Evolutionary conservation across 2,888 invertebrate genomes (phyloP).

Genomic region (Stenodera caucasica): DNA sequence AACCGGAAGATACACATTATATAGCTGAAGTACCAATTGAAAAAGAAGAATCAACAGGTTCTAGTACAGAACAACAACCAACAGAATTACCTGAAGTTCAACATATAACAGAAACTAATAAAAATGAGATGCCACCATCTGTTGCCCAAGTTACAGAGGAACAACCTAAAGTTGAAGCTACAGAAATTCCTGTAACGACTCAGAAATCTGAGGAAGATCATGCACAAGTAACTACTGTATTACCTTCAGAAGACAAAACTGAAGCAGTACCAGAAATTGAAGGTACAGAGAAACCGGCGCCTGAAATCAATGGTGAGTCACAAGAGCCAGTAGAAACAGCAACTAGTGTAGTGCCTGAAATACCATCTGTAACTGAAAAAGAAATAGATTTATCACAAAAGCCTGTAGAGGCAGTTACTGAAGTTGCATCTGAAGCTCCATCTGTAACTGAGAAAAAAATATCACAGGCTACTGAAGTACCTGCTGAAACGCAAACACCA

Average conservation of each 20-base stretch:
- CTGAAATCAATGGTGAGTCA: conserved; percentile 21
- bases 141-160: conserved; percentile 14
- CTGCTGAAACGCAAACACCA: too few relatives aligned
- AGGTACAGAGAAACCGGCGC: neutral
- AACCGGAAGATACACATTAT: neutral
- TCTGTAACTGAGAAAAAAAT: neutral
- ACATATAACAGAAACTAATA: conserved; percentile 14
- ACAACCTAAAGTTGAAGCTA: conserved; percentile 18
- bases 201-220: conserved; percentile 9
- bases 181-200: conserved; percentile 13
- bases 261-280: conserved; percentile 1
- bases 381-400: neutral
- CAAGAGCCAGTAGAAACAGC: conserved; percentile 16
- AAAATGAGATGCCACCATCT: conserved; percentile 23
- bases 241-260: conserved; percentile 16
- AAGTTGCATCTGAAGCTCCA: neutral
- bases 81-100: conserved; percentile 15
- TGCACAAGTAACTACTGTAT: conserved; percentile 19
- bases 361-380: conserved; percentile 3
- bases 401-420: conserved; percentile 9
- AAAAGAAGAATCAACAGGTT: conserved; percentile 10
- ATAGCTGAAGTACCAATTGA: conserved; percentile 1
- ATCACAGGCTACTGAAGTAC: conserved; percentile 1
- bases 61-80: conserved; percentile 11
- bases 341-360: conserved; percentile 8